phyloP scores from a whole-genome alignment of 2,797 vertebrate species.

The Hephaestus fuliginosus region DNA sequence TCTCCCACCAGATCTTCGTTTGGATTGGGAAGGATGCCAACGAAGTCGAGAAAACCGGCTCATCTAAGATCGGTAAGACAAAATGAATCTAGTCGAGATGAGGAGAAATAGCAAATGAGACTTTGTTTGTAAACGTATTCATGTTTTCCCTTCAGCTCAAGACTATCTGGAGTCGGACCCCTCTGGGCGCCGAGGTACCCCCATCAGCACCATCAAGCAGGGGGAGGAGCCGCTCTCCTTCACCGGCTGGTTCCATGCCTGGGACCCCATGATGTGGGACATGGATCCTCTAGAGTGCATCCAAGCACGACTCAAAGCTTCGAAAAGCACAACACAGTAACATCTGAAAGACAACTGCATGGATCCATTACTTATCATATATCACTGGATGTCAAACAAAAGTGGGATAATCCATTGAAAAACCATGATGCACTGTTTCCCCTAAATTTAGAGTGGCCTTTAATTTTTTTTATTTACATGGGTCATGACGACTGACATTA shows the following conservation, averaged over 20 bases:
- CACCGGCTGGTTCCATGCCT: conserved; percentile 86
- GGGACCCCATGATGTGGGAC: conserved; percentile 83
- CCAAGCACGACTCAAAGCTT: conserved; percentile 14
- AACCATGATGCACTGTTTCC: not conserved
- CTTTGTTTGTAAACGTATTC: not conserved
- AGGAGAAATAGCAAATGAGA: not conserved
- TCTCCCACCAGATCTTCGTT: conserved; percentile 77
- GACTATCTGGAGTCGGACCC: conserved; percentile 82
- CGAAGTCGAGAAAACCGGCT: conserved; percentile 76
- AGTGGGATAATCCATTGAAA: not conserved
- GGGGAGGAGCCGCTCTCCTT: conserved; percentile 79
- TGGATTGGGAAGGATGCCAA: conserved; percentile 87
- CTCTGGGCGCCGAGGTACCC: conserved; percentile 66
- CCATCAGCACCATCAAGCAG: conserved; percentile 81
- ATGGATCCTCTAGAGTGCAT: conserved; percentile 57
- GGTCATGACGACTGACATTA: not conserved
- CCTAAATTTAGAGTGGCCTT: conserved; percentile 2
- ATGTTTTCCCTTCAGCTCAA: conserved; percentile 73
- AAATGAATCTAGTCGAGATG: not conserved
- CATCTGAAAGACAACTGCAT: conserved; percentile 12
- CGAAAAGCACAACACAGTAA: conserved; percentile 14
- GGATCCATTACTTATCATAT: not conserved
- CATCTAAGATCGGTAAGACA: conserved; percentile 79
- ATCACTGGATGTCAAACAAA: not conserved
- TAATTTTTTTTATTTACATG: not conserved